Conservation (phyloP, 2,797 vertebrate species). For the Tenualosa thibaudeaui region DNA sequence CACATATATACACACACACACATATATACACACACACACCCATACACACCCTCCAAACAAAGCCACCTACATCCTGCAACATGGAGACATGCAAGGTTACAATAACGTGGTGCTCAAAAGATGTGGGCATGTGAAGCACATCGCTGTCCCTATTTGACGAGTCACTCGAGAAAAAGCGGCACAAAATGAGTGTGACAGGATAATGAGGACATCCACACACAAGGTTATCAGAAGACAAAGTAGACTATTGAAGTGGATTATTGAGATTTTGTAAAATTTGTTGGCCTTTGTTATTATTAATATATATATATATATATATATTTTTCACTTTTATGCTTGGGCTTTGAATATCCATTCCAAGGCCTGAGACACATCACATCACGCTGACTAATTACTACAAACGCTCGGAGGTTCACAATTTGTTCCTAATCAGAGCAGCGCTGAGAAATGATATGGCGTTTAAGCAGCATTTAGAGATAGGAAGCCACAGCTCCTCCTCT, state of each 20-base stretch:
- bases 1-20: not conserved
- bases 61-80: not conserved
- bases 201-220: not conserved
- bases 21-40: not conserved
- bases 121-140: not conserved
- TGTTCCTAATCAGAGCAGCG: not conserved
- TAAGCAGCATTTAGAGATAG: not conserved
- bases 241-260: no score
- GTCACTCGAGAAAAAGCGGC: no score
- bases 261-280: no score
- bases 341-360: not conserved
- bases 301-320: no score
- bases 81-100: not conserved
- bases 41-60: not conserved
- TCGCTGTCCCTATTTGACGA: not conserved
- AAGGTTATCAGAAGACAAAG: not conserved
- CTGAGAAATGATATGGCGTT: not conserved
- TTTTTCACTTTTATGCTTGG: not conserved
- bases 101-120: not conserved
- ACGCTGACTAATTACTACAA: not conserved
- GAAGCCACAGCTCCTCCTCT: not conserved
- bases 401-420: not conserved
- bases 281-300: not conserved
- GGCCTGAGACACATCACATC: not conserved
- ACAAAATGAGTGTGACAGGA: not conserved